Conservation (phyloP, 2,113 vertebrate species). For the Notarius quadriscutis region DNA sequence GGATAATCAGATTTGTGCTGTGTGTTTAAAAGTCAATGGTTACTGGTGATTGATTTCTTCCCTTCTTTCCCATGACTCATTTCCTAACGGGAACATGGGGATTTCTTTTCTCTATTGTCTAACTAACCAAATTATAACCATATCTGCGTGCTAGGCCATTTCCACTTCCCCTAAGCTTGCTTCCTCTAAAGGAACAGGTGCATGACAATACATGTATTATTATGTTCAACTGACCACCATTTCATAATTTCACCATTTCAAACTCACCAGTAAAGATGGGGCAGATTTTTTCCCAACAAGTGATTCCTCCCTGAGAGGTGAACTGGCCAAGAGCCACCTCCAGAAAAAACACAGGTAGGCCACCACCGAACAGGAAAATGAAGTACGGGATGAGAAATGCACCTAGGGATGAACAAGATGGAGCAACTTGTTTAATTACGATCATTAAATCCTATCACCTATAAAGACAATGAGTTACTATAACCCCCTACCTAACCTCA, state of each 20-base stretch:
- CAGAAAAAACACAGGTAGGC: constrained; percentile 98
- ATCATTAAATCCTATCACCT: constrained; percentile 30
- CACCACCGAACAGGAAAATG: constrained; percentile 98
- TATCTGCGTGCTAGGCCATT: neutral
- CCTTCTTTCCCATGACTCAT: neutral
- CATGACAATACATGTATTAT: neutral
- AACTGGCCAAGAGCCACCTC: constrained; percentile 96
- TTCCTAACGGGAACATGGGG: neutral
- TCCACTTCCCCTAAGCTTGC: neutral
- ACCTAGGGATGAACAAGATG: constrained; percentile 72
- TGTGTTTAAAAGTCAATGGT: neutral
- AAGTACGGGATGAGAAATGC: constrained; percentile 99
- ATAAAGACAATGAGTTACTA: constrained; percentile 22
- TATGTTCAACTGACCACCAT: neutral
- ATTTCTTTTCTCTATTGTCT: constrained; percentile 22
- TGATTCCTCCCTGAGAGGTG: constrained; percentile 99
- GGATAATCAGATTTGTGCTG: neutral
- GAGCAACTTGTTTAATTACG: neutral
- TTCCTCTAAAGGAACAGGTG: constrained; percentile 2
- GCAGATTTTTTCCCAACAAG: constrained; percentile 98
- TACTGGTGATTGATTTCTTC: neutral
- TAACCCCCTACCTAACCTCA: neutral
- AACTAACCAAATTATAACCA: neutral
- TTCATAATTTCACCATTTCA: neutral
- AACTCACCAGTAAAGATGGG: constrained; percentile 94